These are phyloP conservation scores for Drosophila sproati DNA, from an alignment of 1,140 invertebrate species.

Conservation along the genomic window DNA sequence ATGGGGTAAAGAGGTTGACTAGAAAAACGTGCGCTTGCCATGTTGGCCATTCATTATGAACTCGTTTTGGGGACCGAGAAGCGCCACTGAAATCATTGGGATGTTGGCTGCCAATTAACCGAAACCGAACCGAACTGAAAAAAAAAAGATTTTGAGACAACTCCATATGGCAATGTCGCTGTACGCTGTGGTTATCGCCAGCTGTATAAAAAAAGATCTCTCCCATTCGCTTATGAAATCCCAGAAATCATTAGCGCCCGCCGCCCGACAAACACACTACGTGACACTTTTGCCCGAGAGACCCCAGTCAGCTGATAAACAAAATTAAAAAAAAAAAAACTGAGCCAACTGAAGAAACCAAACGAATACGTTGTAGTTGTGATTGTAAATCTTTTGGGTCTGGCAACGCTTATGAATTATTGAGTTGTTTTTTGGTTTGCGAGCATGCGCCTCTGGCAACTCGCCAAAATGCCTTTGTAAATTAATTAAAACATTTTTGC, in stretches of 20 bases:
- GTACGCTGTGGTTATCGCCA: slow-evolving; percentile 47
- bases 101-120: slow-evolving; percentile 76
- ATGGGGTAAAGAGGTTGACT: slow-evolving; percentile 5
- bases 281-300: slow-evolving; percentile 54
- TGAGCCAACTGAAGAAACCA: slow-evolving; percentile 4
- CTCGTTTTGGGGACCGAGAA: slow-evolving; percentile 65
- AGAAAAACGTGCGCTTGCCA: slow-evolving; percentile 75
- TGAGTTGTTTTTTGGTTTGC: slow-evolving; percentile 58
- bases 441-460: slow-evolving; percentile 10
- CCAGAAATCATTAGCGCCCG: slow-evolving; percentile 76
- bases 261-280: slow-evolving; percentile 44
- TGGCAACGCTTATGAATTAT: slow-evolving; percentile 70
- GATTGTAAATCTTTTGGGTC: slow-evolving; percentile 17
- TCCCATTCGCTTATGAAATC: slow-evolving; percentile 66
- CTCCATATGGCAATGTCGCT: slow-evolving; percentile 34
- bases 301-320: slow-evolving; percentile 6
- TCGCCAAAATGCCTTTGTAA: slow-evolving; percentile 47
- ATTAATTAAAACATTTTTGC: slow-evolving; percentile 83
- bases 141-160: slow-evolving; percentile 43
- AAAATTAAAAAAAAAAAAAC: neutral
- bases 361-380: slow-evolving; percentile 25
- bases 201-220: slow-evolving; percentile 48
- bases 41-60: slow-evolving; percentile 81
- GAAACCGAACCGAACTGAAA: slow-evolving; percentile 39
- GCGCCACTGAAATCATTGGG: slow-evolving; percentile 71